phyloP scores from a whole-genome alignment of 2,113 vertebrate genomes.

The Cololabis saira region DNA sequence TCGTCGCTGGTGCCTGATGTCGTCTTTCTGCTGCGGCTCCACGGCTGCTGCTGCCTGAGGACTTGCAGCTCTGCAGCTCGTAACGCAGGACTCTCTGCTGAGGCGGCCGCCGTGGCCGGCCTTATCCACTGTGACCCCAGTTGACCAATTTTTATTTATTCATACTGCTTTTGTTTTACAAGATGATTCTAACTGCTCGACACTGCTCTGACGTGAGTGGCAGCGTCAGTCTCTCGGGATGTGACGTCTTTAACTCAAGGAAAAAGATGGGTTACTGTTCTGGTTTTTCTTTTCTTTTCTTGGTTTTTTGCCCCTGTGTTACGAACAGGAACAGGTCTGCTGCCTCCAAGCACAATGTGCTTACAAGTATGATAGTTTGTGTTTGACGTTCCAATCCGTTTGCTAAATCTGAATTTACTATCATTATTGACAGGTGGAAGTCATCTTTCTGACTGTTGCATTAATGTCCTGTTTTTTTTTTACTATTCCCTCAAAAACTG shows the following conservation, averaged over 20 bases:
- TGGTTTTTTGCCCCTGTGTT: background rate
- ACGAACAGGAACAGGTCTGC: constrained; percentile 18
- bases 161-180: constrained; percentile 29
- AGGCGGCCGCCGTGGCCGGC: constrained; percentile 50
- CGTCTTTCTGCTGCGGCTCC: constrained; percentile 32
- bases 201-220: constrained; percentile 20
- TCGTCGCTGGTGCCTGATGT: constrained; percentile 29
- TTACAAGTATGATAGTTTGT: background rate
- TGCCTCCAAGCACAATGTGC: constrained; percentile 14
- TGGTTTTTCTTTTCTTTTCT: background rate
- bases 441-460: too few species aligned
- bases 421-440: background rate
- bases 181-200: constrained; percentile 33
- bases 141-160: constrained; percentile 12
- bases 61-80: constrained; percentile 43
- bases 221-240: constrained; percentile 9
- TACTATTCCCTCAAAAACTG: too few species aligned
- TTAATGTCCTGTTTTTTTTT: too few species aligned
- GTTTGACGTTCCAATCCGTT: constrained; percentile 14
- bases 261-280: constrained; percentile 5
- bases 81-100: constrained; percentile 15
- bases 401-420: constrained; percentile 1
- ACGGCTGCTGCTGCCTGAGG: constrained; percentile 43
- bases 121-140: constrained; percentile 74
- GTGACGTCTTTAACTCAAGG: constrained; percentile 3